Evolutionary conservation across 2,888 invertebrate species (phyloP).

Genomic region (Ormyrus pomaceus): DNA sequence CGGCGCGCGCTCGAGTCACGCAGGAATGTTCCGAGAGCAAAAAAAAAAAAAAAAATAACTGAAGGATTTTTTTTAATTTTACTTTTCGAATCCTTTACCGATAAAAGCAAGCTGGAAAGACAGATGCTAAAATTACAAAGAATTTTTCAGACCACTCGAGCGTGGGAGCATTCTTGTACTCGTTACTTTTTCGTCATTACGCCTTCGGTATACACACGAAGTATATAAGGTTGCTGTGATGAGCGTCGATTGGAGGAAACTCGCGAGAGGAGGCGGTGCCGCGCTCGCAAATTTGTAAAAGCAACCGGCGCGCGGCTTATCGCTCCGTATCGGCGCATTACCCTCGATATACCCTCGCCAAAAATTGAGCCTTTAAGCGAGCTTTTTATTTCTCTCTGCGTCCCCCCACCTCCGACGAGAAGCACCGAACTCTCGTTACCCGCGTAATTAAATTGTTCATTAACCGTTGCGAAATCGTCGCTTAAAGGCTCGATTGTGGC

Average conservation of each 20-base stretch:
- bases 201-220: not conserved
- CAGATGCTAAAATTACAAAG: slow-evolving; percentile 13
- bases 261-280: slow-evolving; percentile 28
- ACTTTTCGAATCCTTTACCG: too few relatives aligned
- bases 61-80: too few relatives aligned
- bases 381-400: slow-evolving; percentile 9
- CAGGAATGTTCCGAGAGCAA: too few relatives aligned
- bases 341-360: not conserved
- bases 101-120: not conserved
- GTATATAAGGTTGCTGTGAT: slow-evolving; percentile 48
- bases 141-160: slow-evolving; percentile 15
- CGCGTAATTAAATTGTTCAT: not conserved
- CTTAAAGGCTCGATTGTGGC: too few relatives aligned
- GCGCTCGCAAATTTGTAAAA: slow-evolving; percentile 9
- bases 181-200: not conserved
- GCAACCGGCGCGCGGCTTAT: slow-evolving; percentile 33
- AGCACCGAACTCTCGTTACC: not conserved
- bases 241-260: slow-evolving; percentile 36
- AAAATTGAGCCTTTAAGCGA: slow-evolving; percentile 18
- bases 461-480: slow-evolving; percentile 6
- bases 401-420: not conserved
- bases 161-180: slow-evolving; percentile 22
- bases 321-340: slow-evolving; percentile 18
- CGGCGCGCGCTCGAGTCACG: too few relatives aligned
- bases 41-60: too few relatives aligned